Percentiles rank a stretch among this genome's conserved stretches.
These are phyloP conservation scores for Dendrophyllia cribrosa DNA, from an alignment of 64 coral and sea anemone genomes.

Conservation along the genomic window DNA sequence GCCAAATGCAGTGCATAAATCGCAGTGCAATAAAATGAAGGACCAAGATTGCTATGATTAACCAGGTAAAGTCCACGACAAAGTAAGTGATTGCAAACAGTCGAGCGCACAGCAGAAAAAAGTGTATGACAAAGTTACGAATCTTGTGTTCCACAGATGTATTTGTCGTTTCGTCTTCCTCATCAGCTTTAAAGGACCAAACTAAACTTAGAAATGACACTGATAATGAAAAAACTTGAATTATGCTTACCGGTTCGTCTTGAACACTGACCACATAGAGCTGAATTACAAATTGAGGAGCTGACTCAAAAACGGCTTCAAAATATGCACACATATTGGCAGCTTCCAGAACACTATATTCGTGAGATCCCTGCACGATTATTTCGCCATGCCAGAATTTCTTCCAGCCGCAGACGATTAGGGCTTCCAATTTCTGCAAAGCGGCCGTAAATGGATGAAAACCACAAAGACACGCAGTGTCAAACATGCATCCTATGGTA, in stretches of 20 bases:
- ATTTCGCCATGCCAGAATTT: neutral
- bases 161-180: neutral
- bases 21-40: no score
- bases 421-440: neutral
- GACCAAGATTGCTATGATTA: no score
- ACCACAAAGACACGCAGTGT: neutral
- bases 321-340: neutral
- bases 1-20: no score
- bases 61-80: no score
- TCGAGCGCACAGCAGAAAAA: neutral
- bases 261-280: neutral
- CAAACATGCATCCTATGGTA: neutral
- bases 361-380: neutral
- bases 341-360: neutral
- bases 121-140: neutral
- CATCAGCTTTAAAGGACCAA: neutral
- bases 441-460: neutral
- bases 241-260: neutral
- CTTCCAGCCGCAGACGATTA: neutral
- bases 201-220: neutral
- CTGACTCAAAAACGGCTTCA: neutral
- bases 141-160: neutral
- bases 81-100: neutral
- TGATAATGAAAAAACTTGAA: neutral
- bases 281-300: slow-evolving; percentile 4